Evolutionary conservation across 2,797 vertebrate species (phyloP), one percentile per base, ranked within the genome.

Genomic region (Lepilemur ruficaudatus): DNA sequence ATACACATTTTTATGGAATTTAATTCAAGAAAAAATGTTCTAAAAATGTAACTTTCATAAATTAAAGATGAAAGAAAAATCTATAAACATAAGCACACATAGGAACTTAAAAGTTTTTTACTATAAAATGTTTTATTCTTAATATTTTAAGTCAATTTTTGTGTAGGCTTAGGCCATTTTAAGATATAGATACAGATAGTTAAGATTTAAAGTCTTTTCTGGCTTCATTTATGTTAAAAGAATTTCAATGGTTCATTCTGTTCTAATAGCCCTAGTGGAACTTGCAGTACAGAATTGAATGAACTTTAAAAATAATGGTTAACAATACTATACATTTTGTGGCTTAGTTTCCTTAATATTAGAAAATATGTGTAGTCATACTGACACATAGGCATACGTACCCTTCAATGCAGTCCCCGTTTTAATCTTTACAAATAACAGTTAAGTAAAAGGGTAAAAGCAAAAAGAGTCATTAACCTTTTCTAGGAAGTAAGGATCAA

Each of bases 381-480:
- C 65, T 81, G 92, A 97, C 46, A 95, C 43, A 81, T 0, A 63
- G 75, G 55, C 46, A 78, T 76, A 76, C 12, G 61, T 1, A 25
- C 52, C 52, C 87, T 88, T 87, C 89, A 88, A 11, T 43, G 12
- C n/a, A 96, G 91, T 89, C 80, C 86, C 93, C 81, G 65, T 15
- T 97, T 98, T 93, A 98, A 98, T 95, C 95, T 97, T 97, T 96
- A 97, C 98, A 96, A 97, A 98, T 97, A 97, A 96, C 97, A 96
- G 94, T 96, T 98, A 98, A 96, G 75, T 92, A 97, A 98, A 98
- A 98, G 98, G 97, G 98, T 98, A 98, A 97, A 95, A 97, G 96
- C 96, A 98, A 85, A 97, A 98, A 98, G 97, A 97, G 22, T 96
- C 98, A 98, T 98, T 98, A 98, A 98, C 98, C 98, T 98, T 98